These are phyloP conservation scores for Marmota monax DNA, from an alignment of 2,113 vertebrate species.

Conservation along the genomic window DNA sequence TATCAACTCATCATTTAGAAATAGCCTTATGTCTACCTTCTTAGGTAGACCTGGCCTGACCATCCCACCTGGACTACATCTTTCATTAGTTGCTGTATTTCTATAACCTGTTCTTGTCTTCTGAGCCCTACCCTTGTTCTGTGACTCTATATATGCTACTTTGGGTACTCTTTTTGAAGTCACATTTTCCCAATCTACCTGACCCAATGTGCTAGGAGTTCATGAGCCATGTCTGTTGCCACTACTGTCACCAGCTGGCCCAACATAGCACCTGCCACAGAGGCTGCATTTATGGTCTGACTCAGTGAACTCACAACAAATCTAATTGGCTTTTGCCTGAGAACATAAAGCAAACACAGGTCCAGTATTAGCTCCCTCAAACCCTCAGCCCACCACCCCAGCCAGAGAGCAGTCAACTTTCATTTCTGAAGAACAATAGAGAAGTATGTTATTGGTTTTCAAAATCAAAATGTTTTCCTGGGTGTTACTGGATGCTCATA, in stretches of 20 bases:
- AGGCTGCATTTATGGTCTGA: background rate
- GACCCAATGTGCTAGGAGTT: rapidly evolving
- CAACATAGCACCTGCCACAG: background rate
- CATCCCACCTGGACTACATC: background rate
- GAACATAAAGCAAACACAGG: background rate
- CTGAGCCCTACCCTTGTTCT: too few relatives aligned
- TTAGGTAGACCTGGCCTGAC: background rate
- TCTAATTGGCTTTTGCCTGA: background rate
- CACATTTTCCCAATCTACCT: background rate
- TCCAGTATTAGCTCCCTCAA: background rate
- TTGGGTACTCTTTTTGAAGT: too few relatives aligned
- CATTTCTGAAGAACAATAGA: background rate
- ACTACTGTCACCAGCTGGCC: background rate
- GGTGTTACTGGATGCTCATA: background rate
- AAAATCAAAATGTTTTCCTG: background rate
- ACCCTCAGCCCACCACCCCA: background rate
- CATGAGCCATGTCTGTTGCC: rapidly evolving
- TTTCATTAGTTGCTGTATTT: background rate
- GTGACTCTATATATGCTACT: background rate
- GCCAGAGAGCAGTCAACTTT: background rate
- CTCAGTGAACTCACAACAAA: background rate
- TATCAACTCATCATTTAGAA: background rate
- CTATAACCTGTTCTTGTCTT: background rate
- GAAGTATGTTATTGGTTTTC: background rate
- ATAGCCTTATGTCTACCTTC: background rate